Evolutionary conservation across 2,113 vertebrate genomes (phyloP).

Genomic region (Neoarius graeffei): DNA sequence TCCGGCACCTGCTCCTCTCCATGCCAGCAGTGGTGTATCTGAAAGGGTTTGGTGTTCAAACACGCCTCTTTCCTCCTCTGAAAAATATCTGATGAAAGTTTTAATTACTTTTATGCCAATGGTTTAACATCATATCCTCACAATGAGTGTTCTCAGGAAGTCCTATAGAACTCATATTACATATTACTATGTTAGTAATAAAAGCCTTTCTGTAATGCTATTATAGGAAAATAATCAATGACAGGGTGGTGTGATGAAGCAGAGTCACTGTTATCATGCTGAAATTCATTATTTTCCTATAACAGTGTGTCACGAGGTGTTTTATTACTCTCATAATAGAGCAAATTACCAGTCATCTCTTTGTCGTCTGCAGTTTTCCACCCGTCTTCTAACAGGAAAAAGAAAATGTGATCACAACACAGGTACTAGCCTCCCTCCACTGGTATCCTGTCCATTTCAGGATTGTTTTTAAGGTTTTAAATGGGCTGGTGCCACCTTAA

Average conservation of each 20-base stretch:
- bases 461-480: no score
- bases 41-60: conserved; percentile 50
- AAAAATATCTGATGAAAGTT: not conserved
- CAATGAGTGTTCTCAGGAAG: no score
- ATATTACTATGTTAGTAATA: not conserved
- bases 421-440: no score
- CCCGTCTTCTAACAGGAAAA: no score
- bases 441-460: no score
- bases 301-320: not conserved
- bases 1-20: conserved; percentile 54
- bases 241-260: not conserved
- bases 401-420: no score
- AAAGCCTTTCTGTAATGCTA: not conserved
- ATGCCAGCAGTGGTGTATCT: conserved; percentile 47
- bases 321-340: not conserved
- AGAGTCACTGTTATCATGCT: not conserved
- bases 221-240: not conserved
- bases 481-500: no score
- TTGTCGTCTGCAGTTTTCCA: no score
- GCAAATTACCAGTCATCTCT: not conserved
- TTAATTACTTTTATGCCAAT: not conserved
- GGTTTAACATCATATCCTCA: not conserved
- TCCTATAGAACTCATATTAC: not conserved
- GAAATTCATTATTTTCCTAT: not conserved
- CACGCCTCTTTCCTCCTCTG: not conserved